Conservation (phyloP, 2,888 invertebrate species). For the Hylaea fasciaria region DNA sequence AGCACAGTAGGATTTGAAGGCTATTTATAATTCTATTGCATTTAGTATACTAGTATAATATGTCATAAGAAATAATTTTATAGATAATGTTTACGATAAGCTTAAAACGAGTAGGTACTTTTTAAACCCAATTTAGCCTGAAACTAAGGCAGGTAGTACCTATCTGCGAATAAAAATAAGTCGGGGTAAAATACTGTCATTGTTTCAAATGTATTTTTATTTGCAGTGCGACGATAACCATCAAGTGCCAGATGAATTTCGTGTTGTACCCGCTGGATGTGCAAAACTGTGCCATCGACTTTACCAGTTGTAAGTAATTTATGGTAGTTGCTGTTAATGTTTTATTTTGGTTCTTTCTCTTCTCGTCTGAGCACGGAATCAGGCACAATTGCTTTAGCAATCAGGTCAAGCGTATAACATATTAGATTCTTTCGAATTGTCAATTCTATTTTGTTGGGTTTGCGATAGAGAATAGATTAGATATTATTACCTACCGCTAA, state of each 20-base stretch:
- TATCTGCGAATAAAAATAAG: constrained; percentile 24
- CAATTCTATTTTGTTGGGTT: neutral
- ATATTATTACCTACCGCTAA: no score
- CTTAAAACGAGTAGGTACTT: no score
- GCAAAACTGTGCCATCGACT: constrained; percentile 87
- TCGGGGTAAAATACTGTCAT: constrained; percentile 10
- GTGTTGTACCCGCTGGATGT: constrained; percentile 87
- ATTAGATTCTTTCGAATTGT: neutral
- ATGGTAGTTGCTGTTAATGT: constrained; percentile 3
- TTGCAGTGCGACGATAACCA: constrained; percentile 86
- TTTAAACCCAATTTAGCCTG: constrained; percentile 6
- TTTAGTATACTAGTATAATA: no score
- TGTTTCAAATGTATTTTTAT: constrained; percentile 35
- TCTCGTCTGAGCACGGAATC: neutral
- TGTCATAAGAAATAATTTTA: no score
- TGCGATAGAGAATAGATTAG: no score
- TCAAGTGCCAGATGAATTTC: constrained; percentile 88
- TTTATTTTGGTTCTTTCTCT: neutral
- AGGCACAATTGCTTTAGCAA: neutral
- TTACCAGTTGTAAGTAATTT: constrained; percentile 86
- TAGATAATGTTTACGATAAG: no score
- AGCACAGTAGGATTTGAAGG: no score
- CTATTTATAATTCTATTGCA: no score
- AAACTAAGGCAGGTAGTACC: no score
- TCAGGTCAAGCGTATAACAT: neutral